Evolutionary conservation across 1,140 invertebrate genomes (phyloP), one percentile per base, ranked within the genome.

Genomic region (Oryctes rhinoceros): DNA sequence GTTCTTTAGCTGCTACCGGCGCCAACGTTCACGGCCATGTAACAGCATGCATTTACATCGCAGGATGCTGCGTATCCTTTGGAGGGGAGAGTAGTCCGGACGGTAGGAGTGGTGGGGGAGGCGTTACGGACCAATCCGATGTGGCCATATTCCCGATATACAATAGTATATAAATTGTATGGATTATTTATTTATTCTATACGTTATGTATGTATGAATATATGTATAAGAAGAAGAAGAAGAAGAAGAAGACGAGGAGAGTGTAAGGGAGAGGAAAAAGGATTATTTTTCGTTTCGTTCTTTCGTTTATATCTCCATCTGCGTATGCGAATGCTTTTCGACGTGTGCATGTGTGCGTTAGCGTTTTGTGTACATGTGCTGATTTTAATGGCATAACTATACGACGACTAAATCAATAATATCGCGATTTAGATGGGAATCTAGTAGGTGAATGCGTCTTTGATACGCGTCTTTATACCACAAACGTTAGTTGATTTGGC

Each of bases 101-200:
- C 80, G 53, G 53, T 81, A 71, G 65, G 78, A 30, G 81, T 83
- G 82, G 86, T 85, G 85, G 86, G 86, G 84, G 74, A 79, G 62
- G 11, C 67, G 20, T 53, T 59, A 24, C 35, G 24, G 65, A 71
- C 65, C 65, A 71, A 71, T 71, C 65, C 65, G 65, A 37, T 71
- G 65, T 24, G 65, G 65, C 65, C 65, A 71, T 71, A 71, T 71
- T 71, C 65, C 85, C 86, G 84, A 87, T 87, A 86, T 86, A 88
- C 86, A 88, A 88, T 88, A 87, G 84, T 88, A 86, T 85, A 88
- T 88, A 88, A 87, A 88, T 88, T 87, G 85, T 88, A 88, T 87
- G 86, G 87, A 88, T 88, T 88, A 88, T 88, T 88, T 88, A 88
- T 88, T 88, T 88, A 88, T 88, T 87, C 86, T 84, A 84, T 86